Conservation (phyloP, 2,113 vertebrate genomes). For the Siniperca chuatsi region DNA sequence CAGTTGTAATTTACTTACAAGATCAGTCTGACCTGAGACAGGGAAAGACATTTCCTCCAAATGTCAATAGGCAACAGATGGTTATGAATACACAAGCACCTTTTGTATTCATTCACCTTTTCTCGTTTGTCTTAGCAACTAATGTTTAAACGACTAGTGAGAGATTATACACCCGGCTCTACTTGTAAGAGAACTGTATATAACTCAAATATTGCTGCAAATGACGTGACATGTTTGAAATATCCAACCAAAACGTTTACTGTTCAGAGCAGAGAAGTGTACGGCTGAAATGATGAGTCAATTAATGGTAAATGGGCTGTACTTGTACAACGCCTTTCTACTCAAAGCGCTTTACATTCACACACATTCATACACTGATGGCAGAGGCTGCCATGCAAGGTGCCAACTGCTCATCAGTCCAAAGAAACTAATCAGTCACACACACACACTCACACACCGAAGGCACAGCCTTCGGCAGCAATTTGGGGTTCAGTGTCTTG, state of each 20-base stretch:
- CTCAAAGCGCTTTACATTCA: too few species aligned
- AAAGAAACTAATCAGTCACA: too few species aligned
- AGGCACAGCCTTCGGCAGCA: too few species aligned
- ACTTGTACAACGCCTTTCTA: too few species aligned
- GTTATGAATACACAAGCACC: constrained; percentile 42
- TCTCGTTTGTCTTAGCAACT: not conserved
- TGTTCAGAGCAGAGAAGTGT: not conserved
- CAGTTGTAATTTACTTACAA: constrained; percentile 44
- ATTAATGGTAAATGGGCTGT: too few species aligned
- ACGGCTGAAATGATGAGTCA: not conserved
- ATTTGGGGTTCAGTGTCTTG: too few species aligned
- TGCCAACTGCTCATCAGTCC: too few species aligned
- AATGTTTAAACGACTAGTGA: not conserved
- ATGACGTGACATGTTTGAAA: not conserved
- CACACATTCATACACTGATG: too few species aligned
- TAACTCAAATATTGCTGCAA: not conserved
- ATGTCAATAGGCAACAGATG: constrained; percentile 58
- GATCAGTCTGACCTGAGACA: constrained; percentile 45
- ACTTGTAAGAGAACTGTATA: not conserved
- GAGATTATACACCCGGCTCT: not conserved
- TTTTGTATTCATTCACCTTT: not conserved
- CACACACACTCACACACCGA: too few species aligned
- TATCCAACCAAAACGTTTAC: not conserved
- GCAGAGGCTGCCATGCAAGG: too few species aligned
- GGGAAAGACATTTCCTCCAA: constrained; percentile 44